These are phyloP conservation scores for Monarcha castaneiventris DNA, from an alignment of 2,113 vertebrate species.

Conservation along the genomic window DNA sequence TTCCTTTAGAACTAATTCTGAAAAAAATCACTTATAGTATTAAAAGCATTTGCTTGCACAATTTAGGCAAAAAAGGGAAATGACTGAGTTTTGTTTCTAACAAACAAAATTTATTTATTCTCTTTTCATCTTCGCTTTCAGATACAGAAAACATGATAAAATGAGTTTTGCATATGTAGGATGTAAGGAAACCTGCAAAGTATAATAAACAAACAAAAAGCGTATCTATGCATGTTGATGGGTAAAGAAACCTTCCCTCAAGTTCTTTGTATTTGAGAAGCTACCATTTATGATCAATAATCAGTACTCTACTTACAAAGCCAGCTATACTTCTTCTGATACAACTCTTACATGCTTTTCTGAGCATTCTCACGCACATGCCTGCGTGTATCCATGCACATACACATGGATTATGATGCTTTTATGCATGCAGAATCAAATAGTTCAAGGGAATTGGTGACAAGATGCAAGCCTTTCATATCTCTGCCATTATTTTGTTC, in stretches of 20 bases:
- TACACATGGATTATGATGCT: not conserved
- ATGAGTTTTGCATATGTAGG: not conserved
- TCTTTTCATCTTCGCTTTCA: not conserved
- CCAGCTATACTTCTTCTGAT: not conserved
- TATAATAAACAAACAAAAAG: not conserved
- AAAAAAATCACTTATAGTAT: not conserved
- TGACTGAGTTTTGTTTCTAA: not conserved
- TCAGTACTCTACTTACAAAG: not conserved
- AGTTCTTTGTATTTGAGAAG: not conserved
- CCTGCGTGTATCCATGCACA: not conserved
- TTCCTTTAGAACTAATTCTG: not conserved
- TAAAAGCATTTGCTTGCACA: not conserved
- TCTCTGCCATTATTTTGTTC: constrained; percentile 25
- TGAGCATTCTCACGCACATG: not conserved
- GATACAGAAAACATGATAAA: not conserved
- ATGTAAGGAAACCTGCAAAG: not conserved
- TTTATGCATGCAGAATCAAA: not conserved
- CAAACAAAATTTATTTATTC: not conserved
- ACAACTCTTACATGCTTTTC: not conserved
- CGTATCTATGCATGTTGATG: not conserved
- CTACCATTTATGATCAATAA: not conserved
- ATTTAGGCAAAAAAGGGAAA: not conserved
- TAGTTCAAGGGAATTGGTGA: not conserved
- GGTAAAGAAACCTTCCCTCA: not conserved
- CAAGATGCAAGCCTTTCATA: constrained; percentile 3